Conservation (phyloP, 2,113 vertebrate genomes). For the Zosterops borbonicus region DNA sequence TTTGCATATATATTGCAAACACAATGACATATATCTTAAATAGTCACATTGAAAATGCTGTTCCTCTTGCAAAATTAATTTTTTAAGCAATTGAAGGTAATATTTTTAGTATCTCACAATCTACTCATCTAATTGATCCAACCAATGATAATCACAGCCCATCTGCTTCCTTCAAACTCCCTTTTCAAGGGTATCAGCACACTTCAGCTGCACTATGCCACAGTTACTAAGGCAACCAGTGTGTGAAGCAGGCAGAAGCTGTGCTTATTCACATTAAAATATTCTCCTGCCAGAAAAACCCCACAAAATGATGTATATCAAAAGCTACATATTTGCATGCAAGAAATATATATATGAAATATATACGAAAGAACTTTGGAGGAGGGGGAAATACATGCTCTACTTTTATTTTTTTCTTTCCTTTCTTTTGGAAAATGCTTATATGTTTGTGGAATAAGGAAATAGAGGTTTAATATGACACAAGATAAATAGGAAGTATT, state of each 20-base stretch:
- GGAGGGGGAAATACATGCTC: not conserved
- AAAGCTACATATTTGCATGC: not conserved
- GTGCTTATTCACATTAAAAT: not conserved
- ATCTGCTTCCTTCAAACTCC: not conserved
- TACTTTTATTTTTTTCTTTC: not conserved
- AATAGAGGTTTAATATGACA: not conserved
- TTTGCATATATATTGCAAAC: not conserved
- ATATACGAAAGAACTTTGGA: not conserved
- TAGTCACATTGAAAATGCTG: not conserved
- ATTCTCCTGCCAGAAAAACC: not conserved
- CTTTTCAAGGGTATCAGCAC: not conserved
- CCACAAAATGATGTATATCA: not conserved
- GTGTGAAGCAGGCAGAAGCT: not conserved
- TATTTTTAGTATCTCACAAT: not conserved
- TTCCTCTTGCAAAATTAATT: not conserved
- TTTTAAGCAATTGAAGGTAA: not conserved
- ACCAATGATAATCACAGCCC: not conserved
- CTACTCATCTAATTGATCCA: slow-evolving; percentile 12
- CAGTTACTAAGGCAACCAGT: slow-evolving; percentile 46
- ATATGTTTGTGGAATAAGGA: not conserved
- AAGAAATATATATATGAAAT: not conserved
- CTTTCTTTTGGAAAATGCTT: not conserved
- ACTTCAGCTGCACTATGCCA: not conserved
- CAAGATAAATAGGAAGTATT: not conserved
- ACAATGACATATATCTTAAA: not conserved